These are phyloP conservation scores for Morone chrysops DNA, from an alignment of 2,113 vertebrate genomes.

Conservation along the genomic window DNA sequence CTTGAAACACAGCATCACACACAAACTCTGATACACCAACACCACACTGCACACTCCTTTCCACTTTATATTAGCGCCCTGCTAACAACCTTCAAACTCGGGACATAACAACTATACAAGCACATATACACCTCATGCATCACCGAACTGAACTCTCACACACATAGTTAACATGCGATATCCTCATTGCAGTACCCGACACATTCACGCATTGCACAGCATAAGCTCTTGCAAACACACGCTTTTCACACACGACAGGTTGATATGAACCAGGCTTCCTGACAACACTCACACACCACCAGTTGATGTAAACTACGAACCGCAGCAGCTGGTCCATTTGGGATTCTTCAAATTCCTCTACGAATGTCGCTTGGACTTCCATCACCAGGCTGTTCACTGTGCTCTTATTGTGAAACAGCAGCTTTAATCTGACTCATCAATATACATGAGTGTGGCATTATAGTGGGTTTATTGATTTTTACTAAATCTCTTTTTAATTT, in stretches of 20 bases:
- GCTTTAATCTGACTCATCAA: conserved; percentile 2
- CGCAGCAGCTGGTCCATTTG: conserved; percentile 7
- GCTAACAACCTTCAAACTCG: not conserved
- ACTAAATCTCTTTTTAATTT: too few species aligned
- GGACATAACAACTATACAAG: not conserved
- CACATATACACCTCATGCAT: not conserved
- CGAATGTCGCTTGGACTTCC: not conserved
- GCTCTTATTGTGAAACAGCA: not conserved
- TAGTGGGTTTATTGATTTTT: not conserved
- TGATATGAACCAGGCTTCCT: not conserved
- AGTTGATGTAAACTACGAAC: conserved; percentile 12
- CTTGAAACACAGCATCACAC: conserved; percentile 4
- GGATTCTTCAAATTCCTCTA: not conserved
- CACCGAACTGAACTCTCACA: not conserved
- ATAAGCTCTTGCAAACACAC: not conserved
- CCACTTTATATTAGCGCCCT: not conserved
- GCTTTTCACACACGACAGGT: not conserved
- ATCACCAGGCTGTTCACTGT: not conserved
- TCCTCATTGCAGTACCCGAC: not conserved
- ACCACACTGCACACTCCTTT: not conserved
- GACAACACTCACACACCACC: not conserved
- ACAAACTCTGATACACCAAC: not conserved
- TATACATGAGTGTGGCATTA: not conserved
- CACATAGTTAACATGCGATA: not conserved
- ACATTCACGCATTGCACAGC: not conserved